Conservation (phyloP, 1,140 invertebrate species). For the Leptoteleia sp. region DNA sequence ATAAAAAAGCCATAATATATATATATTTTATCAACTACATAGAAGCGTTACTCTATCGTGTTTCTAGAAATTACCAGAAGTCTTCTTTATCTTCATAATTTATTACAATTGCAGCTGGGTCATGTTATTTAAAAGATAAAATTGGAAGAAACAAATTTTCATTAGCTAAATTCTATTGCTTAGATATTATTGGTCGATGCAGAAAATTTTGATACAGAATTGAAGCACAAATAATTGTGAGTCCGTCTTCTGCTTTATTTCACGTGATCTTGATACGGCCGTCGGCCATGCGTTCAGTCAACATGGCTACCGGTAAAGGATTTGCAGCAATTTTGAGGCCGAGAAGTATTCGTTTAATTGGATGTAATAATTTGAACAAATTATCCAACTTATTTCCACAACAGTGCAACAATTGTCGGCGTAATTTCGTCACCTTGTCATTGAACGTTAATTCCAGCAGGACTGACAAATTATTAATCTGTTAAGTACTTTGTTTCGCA, state of each 20-base stretch:
- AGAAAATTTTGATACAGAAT: too few relatives aligned
- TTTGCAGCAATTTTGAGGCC: constrained; percentile 74
- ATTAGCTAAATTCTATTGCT: too few relatives aligned
- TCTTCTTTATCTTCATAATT: too few relatives aligned
- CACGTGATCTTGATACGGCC: constrained; percentile 62
- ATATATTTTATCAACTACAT: too few relatives aligned
- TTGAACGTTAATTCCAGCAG: constrained; percentile 69
- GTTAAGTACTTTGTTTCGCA: constrained; percentile 66
- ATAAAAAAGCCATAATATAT: too few relatives aligned
- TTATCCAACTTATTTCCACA: constrained; percentile 55
- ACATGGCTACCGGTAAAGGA: constrained; percentile 80
- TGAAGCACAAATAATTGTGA: too few relatives aligned
- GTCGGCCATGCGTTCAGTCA: constrained; percentile 76
- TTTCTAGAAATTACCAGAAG: too few relatives aligned
- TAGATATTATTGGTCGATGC: too few relatives aligned
- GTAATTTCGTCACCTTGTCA: constrained; percentile 59
- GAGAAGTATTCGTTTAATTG: constrained; percentile 73
- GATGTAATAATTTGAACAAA: constrained; percentile 71
- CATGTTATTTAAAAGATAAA: too few relatives aligned
- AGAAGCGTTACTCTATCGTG: too few relatives aligned
- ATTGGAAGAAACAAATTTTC: too few relatives aligned
- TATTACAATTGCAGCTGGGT: too few relatives aligned
- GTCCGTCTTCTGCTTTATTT: constrained; percentile 51
- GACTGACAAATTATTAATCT: constrained; percentile 64
- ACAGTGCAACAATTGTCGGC: constrained; percentile 68